phyloP scores from a whole-genome alignment of 2,113 vertebrate genomes.

The Notothenia coriiceps region DNA sequence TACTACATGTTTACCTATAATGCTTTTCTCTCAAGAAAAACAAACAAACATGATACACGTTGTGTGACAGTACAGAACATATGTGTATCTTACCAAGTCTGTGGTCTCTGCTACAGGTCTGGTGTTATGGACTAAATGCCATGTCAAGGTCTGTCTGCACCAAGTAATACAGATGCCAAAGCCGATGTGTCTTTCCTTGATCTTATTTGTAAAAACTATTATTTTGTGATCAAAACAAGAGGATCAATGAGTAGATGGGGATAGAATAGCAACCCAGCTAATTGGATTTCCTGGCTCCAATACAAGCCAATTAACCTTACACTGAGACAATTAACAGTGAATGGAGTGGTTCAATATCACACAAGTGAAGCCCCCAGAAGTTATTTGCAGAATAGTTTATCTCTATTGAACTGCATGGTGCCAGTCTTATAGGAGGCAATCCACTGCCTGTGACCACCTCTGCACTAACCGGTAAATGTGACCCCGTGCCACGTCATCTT shows the following conservation, averaged over 20 bases:
- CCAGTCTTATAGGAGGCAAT: conserved; percentile 40
- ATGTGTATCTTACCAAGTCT: too few species aligned
- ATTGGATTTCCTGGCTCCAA: conserved; percentile 79
- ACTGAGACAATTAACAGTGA: conserved; percentile 80
- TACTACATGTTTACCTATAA: too few species aligned
- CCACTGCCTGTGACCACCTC: conserved; percentile 38
- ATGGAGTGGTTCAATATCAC: conserved; percentile 78
- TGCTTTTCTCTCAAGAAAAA: too few species aligned
- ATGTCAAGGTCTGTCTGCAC: conserved; percentile 1
- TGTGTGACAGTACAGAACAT: too few species aligned
- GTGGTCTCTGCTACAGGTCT: too few species aligned
- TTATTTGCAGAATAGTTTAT: conserved; percentile 74
- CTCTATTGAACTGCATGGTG: conserved; percentile 58
- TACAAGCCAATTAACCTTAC: conserved; percentile 84
- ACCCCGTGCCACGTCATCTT: conserved; percentile 60
- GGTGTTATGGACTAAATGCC: not conserved
- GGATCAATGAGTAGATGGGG: conserved; percentile 73
- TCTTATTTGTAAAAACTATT: conserved; percentile 73
- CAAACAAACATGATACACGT: too few species aligned
- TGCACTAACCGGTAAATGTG: conserved; percentile 47
- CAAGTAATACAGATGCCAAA: conserved; percentile 29
- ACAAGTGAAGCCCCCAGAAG: conserved; percentile 67
- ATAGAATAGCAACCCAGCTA: conserved; percentile 71
- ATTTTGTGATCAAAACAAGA: conserved; percentile 72
- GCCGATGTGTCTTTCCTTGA: conserved; percentile 35